Base-by-base conservation (phyloP, 2,113 vertebrate genomes). In the Nothobranchius kuhntae region DNA sequence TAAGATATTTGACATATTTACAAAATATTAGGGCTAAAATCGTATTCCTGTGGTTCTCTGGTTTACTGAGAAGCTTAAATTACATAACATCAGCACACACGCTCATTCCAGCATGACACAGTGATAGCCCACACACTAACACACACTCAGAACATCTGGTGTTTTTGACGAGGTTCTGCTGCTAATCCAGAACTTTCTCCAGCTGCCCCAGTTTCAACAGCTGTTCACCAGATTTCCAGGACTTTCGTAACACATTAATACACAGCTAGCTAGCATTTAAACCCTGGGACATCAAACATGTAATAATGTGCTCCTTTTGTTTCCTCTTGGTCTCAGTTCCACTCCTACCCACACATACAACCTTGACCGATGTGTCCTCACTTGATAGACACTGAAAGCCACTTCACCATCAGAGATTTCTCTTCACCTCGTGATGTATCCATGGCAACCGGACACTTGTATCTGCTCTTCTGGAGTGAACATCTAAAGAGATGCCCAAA, bases 351-450 rank as follows among this genome's bases (percentile, higher is more conserved):
- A 40, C 38, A 40, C 38, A 40, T 40, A 9, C 38, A 24, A 65
- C 56, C 26, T 24, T 62, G 48, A 65, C n/a, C 11, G 52, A 58
- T 52, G 13, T 44, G 15, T 38, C 40, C 52, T 36, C 47, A 36
- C n/a, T 35, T 57, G 54, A 26, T 30, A 24, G 46, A 70, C n/a
- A 55, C 48, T 67, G 30, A 72, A 57, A 61, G 17, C 36, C 61
- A 75, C 72, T 73, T 85, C 59, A 81, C 77, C 65, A 73, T 77
- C 65, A 85, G 73, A 82, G 63, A 61, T 60, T 70, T 69, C 54
- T 76, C 71, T 82, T 87, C 65, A 80, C 53, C 8, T 65, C 21
- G 53, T 61, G 53, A 78, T 57, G 83, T 89, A 84, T 35, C 83
- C 61, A 83, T 84, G 65, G 75, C 60, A 84, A 84, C 87, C 59